Evolutionary conservation across 2,113 vertebrate genomes (phyloP), one percentile per base, ranked within the genome.

Genomic region (Scophthalmus maximus): DNA sequence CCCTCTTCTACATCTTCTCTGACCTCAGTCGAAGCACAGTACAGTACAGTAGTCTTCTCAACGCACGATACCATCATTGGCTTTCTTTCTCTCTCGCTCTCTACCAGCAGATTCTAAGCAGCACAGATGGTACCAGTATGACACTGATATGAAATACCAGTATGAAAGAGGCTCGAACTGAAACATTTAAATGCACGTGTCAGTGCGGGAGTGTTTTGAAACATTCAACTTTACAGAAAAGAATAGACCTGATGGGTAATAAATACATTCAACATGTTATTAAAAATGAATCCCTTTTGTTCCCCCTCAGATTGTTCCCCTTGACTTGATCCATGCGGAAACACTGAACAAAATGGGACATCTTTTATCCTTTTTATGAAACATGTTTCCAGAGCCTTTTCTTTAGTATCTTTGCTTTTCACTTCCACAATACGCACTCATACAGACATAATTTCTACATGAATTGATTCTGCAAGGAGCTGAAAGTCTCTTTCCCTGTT

Each of bases 201-300:
- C 30, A 30, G n/a, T 25, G 20, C 49, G 46, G 42, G 44, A 49
- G 55, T 55, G 58, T 11, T 55, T 69, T 42, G 59, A 36, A 53
- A 72, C 15, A 34, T 17, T 55, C 8, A n/a, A 42, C 68, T 71
- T 60, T 52, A 46, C 56, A 69, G 27, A 79, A 27, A 58, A 12
- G 51, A 18, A 68, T n/a, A 51, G 42, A 47, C 30, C 58, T 68
- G 60, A 62, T 63, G 62, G 65, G 44, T 79, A 60, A 73, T 76
- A 68, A 79, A 86, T 84, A 59, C 22, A 73, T 85, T 59, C 27
- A 81, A 25, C 36, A 56, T 47, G 5, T 15, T 26, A 65, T 71
- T 38, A 76, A 78, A 79, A 27, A 70, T 82, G 1, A 42, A 71
- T 57, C 2, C 1, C 32, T 47, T 49, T 71, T 46, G 44, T 75